Conservation (phyloP, 2,113 vertebrate genomes). For the Accipiter cooperii region DNA sequence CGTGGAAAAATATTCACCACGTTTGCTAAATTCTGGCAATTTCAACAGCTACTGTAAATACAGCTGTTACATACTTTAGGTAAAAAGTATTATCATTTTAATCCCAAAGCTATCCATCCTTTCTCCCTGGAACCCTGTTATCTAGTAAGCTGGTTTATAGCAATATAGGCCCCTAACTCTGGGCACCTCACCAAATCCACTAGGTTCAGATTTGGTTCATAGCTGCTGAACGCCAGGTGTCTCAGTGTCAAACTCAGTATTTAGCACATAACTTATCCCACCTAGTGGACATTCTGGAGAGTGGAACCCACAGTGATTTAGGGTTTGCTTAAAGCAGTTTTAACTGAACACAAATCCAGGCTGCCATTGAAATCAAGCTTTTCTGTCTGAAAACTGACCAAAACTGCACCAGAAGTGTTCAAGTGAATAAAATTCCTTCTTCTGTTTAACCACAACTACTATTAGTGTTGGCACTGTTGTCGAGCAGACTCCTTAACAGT, state of each 20-base stretch:
- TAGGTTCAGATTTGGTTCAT: background rate
- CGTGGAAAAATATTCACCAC: background rate
- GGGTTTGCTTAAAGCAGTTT: background rate
- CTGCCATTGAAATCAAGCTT: background rate
- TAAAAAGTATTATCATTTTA: background rate
- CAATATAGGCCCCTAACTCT: background rate
- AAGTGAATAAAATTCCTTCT: background rate
- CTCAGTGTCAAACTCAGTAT: background rate
- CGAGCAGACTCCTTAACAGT: rapidly evolving
- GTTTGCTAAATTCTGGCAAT: background rate
- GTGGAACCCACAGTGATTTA: background rate
- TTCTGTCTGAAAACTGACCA: background rate
- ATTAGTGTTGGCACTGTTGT: background rate
- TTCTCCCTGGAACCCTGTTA: background rate
- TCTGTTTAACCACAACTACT: background rate
- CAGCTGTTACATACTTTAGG: background rate
- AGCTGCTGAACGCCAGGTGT: background rate
- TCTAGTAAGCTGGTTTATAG: background rate
- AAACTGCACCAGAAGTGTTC: background rate
- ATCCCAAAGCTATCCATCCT: background rate
- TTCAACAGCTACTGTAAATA: background rate
- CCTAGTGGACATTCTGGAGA: background rate
- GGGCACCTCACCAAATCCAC: background rate
- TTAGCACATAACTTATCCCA: background rate
- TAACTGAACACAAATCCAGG: background rate